A percentile compares a stretch with the other conserved stretches of the same genome.
Evolutionary conservation across 2,113 vertebrate species (phyloP).

Genomic region (Eurystomus gularis): DNA sequence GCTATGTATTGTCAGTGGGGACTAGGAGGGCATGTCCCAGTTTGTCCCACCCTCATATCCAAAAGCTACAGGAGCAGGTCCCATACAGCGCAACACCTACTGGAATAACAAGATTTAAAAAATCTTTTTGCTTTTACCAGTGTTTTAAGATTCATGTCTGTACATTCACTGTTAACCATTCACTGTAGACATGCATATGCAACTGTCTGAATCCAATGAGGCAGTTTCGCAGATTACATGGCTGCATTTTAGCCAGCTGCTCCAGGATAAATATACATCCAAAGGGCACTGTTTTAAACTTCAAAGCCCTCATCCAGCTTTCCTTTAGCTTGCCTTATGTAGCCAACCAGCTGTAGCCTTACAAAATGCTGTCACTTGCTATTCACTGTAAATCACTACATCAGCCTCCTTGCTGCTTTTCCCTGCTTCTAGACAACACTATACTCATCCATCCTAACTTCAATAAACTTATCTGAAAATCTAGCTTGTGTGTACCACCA

Average conservation of each 20-base stretch:
- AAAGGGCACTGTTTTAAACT: conserved; percentile 22
- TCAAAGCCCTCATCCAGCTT: neutral
- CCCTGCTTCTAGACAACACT: neutral
- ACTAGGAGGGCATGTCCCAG: neutral
- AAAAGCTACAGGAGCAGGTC: neutral
- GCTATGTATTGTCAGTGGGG: neutral
- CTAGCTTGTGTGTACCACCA: neutral
- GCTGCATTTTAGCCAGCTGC: neutral
- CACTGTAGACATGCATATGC: neutral
- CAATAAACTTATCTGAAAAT: neutral
- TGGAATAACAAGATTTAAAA: neutral
- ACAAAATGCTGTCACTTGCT: neutral
- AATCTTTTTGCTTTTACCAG: neutral
- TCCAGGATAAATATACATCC: neutral
- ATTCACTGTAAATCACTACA: neutral
- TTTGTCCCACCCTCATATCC: neutral
- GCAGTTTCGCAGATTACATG: neutral
- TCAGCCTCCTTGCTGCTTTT: neutral
- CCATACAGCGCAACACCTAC: neutral
- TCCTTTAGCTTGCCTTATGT: neutral
- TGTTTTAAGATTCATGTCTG: neutral
- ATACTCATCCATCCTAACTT: neutral
- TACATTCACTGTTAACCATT: neutral
- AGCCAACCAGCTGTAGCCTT: neutral
- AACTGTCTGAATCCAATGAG: neutral